These are phyloP conservation scores for Aleadryas rufinucha DNA, from an alignment of 2,113 vertebrate species.

Conservation along the genomic window DNA sequence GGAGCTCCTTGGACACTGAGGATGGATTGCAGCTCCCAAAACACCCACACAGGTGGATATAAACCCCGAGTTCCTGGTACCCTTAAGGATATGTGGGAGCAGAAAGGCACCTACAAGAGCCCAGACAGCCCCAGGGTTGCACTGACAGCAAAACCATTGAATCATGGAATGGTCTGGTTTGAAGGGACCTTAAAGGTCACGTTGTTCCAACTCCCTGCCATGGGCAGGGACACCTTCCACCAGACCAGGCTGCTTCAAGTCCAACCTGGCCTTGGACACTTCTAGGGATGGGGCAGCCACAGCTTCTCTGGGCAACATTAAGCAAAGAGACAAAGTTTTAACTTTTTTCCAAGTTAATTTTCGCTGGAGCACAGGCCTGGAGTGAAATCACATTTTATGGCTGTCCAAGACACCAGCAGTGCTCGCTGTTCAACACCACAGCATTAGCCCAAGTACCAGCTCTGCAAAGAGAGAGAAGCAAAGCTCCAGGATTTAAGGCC, in stretches of 20 bases:
- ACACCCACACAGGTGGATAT: not conserved
- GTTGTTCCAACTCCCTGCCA: not conserved
- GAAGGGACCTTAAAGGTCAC: not conserved
- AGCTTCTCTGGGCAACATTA: not conserved
- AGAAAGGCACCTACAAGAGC: not conserved
- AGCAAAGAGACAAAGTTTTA: not conserved
- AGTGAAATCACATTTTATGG: not conserved
- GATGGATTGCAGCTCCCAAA: not conserved
- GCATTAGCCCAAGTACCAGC: not conserved
- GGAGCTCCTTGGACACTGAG: not conserved
- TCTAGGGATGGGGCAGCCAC: not conserved
- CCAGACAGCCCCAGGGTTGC: not conserved
- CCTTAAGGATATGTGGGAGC: not conserved
- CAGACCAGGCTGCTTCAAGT: not conserved
- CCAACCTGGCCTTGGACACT: not conserved
- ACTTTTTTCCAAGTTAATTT: fast-evolving
- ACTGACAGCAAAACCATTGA: not conserved
- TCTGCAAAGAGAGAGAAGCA: not conserved
- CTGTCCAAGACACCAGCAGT: not conserved
- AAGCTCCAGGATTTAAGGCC: not conserved
- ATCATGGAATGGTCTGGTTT: not conserved
- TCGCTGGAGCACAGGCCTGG: not conserved
- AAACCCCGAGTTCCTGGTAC: not conserved
- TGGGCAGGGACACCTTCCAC: not conserved
- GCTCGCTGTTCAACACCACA: not conserved